Percentiles rank a stretch among this genome's conserved stretches.
Evolutionary conservation across 2,113 vertebrate genomes (phyloP).

Genomic region (Phoenicopterus ruber): DNA sequence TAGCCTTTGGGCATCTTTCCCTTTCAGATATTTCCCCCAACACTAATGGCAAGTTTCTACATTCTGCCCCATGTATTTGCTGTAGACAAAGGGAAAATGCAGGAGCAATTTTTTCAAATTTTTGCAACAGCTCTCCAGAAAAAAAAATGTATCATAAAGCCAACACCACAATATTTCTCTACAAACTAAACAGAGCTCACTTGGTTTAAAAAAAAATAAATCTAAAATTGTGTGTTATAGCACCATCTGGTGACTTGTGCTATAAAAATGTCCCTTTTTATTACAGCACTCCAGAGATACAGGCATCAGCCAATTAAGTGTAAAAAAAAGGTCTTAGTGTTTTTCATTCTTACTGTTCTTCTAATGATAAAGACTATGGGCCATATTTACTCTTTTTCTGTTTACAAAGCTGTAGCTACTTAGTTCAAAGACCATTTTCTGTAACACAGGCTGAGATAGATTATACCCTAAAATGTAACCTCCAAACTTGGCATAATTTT

Average conservation of each 20-base stretch:
- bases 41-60: neutral
- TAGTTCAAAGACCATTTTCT: neutral
- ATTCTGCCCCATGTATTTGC: neutral
- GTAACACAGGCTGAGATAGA: neutral
- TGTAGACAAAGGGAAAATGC: neutral
- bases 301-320: neutral
- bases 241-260: constrained; percentile 54
- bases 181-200: neutral
- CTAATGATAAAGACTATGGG: neutral
- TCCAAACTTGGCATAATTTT: neutral
- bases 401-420: neutral
- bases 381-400: neutral
- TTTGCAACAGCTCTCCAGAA: neutral
- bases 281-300: neutral
- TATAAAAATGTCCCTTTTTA: neutral
- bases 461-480: neutral
- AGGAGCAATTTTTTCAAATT: neutral
- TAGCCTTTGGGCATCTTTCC: neutral
- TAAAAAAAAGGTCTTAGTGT: neutral
- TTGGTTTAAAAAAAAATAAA: neutral
- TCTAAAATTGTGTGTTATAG: constrained; percentile 19
- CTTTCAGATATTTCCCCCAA: neutral
- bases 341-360: neutral
- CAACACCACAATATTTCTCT: neutral
- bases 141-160: neutral